Conservation (phyloP, 1,140 invertebrate species). For the Rhynchophorus ferrugineus region DNA sequence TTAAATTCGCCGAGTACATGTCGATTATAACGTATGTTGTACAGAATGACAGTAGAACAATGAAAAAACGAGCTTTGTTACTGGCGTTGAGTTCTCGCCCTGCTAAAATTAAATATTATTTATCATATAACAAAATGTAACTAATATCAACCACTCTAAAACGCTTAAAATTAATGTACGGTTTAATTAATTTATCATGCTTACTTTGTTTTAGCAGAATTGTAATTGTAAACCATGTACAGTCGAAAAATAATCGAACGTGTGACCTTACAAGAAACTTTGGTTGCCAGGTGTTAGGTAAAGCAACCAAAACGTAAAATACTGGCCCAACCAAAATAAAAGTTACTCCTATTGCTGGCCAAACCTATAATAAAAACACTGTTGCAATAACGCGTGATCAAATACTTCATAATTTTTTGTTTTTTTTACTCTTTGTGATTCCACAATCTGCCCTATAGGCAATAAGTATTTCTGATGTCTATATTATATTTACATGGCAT, state of each 20-base stretch:
- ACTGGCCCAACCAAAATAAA: conserved; percentile 48
- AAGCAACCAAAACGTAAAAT: conserved; percentile 49
- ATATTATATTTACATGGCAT: no score
- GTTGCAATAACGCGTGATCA: not conserved
- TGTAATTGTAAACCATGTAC: conserved; percentile 58
- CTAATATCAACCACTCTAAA: not conserved
- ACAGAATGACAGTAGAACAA: conserved; percentile 54
- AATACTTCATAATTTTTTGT: not conserved
- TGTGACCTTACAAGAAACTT: conserved; percentile 37
- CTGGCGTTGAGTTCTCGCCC: conserved; percentile 49
- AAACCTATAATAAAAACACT: conserved; percentile 44
- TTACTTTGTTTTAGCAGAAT: conserved; percentile 61
- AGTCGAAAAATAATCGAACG: conserved; percentile 48
- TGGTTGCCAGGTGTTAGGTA: conserved; percentile 46
- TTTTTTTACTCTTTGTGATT: no score
- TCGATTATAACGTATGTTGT: conserved; percentile 65
- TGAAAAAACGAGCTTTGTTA: conserved; percentile 52
- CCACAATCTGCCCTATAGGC: no score
- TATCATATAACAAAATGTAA: not conserved
- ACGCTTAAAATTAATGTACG: not conserved
- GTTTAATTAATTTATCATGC: conserved; percentile 17
- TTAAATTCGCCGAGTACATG: conserved; percentile 65
- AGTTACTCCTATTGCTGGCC: conserved; percentile 49
- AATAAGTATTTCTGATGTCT: no score
- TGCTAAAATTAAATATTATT: conserved; percentile 36